Conservation (phyloP, 2,888 invertebrate species). For the Aphodius sticticus region DNA sequence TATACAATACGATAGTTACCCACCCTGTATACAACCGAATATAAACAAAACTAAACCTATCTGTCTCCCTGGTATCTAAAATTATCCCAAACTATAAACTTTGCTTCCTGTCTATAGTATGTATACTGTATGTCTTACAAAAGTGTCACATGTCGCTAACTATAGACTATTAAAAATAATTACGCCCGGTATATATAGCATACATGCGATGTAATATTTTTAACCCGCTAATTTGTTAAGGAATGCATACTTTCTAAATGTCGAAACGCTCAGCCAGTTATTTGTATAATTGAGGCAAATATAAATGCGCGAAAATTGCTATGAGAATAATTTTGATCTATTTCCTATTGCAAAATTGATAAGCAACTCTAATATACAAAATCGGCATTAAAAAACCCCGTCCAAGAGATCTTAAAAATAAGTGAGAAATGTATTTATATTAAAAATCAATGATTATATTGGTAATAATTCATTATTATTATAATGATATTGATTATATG, state of each 20-base stretch:
- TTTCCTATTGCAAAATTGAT: no score
- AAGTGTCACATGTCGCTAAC: neutral
- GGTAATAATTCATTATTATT: no score
- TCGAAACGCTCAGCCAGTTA: neutral
- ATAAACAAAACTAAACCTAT: no score
- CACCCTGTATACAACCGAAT: no score
- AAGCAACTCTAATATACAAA: no score
- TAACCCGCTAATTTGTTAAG: neutral
- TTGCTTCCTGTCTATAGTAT: neutral
- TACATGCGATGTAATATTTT: neutral
- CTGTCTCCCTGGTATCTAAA: neutral
- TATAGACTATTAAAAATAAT: neutral
- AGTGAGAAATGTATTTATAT: no score
- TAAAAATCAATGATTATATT: no score
- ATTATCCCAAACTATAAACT: neutral
- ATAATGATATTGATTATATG: no score
- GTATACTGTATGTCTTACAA: neutral
- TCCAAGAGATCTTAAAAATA: no score
- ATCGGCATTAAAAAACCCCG: no score
- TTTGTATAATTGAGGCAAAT: neutral
- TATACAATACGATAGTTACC: no score
- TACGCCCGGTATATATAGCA: neutral
- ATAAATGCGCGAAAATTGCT: neutral
- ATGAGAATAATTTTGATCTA: neutral
- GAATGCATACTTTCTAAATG: neutral